These are phyloP conservation scores for Simalia tracyae DNA, from an alignment of 2,797 vertebrate genomes.

Conservation along the genomic window DNA sequence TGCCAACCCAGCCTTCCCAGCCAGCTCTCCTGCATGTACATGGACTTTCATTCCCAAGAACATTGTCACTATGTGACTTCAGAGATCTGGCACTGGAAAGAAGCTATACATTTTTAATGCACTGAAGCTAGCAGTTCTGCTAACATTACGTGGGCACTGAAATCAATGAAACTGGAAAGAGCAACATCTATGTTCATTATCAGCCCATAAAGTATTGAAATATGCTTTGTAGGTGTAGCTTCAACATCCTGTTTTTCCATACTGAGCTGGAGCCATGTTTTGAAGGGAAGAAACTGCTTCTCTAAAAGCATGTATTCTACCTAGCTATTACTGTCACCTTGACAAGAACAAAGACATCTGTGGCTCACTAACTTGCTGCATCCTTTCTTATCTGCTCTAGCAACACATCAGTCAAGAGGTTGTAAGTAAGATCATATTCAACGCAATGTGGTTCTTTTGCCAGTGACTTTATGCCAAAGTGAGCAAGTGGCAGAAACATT, in stretches of 20 bases:
- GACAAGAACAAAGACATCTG: constrained; percentile 16
- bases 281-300: constrained; percentile 28
- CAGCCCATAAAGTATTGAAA: neutral
- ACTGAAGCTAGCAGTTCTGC: neutral
- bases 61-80: neutral
- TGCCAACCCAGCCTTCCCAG: neutral
- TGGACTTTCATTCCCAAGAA: neutral
- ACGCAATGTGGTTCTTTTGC: neutral
- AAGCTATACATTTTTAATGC: neutral
- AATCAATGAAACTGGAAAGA: neutral
- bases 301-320: constrained; percentile 27
- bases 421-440: neutral
- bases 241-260: neutral
- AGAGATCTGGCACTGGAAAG: neutral
- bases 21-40: neutral
- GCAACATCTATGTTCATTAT: neutral
- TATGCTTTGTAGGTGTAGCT: neutral
- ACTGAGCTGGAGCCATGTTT: neutral
- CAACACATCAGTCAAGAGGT: neutral
- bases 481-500: neutral
- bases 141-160: neutral
- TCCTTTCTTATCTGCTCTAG: neutral
- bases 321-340: constrained; percentile 33
- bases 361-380: neutral
- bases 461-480: neutral